phyloP scores from a whole-genome alignment of 2,113 vertebrate genomes.

The Epinephelus moara region DNA sequence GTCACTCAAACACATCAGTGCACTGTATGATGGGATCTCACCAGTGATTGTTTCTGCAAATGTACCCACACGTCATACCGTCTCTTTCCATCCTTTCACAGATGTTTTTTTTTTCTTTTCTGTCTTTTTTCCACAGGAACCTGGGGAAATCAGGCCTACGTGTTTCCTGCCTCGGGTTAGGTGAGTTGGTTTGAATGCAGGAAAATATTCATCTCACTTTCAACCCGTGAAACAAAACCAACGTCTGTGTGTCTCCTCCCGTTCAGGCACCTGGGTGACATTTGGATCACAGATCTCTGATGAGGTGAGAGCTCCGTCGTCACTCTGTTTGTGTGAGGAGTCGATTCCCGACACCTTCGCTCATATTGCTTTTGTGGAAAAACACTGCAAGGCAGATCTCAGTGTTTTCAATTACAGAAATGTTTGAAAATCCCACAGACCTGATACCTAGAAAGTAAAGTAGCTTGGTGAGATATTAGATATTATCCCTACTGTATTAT shows the following conservation, averaged over 20 bases:
- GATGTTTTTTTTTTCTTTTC: not conserved
- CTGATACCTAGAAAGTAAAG: not conserved
- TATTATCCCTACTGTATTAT: conserved; percentile 21
- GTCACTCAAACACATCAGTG: not conserved
- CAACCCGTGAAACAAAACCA: conserved; percentile 34
- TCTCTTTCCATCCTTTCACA: not conserved
- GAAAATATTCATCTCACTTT: conserved; percentile 5
- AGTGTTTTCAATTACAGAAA: conserved; percentile 18
- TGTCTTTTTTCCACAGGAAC: conserved; percentile 72
- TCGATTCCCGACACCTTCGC: not conserved
- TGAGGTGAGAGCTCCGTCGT: conserved; percentile 85
- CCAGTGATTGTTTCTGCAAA: not conserved
- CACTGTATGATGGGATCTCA: not conserved
- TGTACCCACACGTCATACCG: not conserved
- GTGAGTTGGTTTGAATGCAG: conserved; percentile 69
- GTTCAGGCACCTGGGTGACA: conserved; percentile 93
- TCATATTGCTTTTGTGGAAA: conserved; percentile 20
- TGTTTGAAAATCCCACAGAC: conserved; percentile 38
- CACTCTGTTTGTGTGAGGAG: conserved; percentile 19
- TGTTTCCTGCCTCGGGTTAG: conserved; percentile 86
- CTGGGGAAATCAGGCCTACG: conserved; percentile 86
- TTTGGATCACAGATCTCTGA: conserved; percentile 95
- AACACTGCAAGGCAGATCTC: conserved; percentile 1
- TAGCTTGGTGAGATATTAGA: conserved; percentile 14
- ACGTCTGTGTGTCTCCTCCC: conserved; percentile 14